Evolutionary conservation across 2,113 vertebrate genomes (phyloP).

Genomic region (Anolis sagrei): DNA sequence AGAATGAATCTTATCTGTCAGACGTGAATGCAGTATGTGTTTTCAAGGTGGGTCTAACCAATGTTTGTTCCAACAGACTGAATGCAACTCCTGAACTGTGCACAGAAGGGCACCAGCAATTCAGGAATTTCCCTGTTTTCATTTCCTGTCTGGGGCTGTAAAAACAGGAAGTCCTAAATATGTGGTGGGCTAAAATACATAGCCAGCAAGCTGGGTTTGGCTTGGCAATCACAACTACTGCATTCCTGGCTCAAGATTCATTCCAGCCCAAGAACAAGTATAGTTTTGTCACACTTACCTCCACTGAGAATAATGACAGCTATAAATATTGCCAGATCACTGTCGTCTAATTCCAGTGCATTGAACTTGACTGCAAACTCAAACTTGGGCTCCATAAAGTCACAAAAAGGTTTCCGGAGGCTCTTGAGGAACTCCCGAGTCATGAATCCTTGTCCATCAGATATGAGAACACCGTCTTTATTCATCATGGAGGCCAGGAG

Average conservation of each 20-base stretch:
- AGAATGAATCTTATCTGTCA: background rate
- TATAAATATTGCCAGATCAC: conserved; percentile 97
- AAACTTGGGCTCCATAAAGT: conserved; percentile 99
- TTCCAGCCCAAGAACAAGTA: background rate
- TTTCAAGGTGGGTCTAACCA: background rate
- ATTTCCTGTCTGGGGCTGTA: background rate
- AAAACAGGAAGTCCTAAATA: background rate
- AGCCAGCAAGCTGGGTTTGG: background rate
- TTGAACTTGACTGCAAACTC: conserved; percentile 99
- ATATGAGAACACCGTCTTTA: conserved; percentile 96
- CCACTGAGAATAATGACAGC: conserved; percentile 98
- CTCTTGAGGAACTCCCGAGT: conserved; percentile 98
- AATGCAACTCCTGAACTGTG: background rate
- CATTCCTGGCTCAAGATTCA: background rate
- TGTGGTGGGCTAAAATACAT: background rate
- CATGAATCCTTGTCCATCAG: conserved; percentile 97
- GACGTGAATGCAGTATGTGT: background rate
- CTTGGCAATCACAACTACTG: background rate
- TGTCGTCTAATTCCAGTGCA: conserved; percentile 96
- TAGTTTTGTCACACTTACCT: conserved; percentile 80
- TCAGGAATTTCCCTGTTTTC: background rate
- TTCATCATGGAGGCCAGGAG: conserved; percentile 98
- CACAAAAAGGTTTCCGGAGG: conserved; percentile 93
- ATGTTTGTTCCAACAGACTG: background rate
- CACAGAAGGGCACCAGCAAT: background rate